Evolutionary conservation across 2,797 vertebrate species (phyloP).

Genomic region (Margarornis squamiger): DNA sequence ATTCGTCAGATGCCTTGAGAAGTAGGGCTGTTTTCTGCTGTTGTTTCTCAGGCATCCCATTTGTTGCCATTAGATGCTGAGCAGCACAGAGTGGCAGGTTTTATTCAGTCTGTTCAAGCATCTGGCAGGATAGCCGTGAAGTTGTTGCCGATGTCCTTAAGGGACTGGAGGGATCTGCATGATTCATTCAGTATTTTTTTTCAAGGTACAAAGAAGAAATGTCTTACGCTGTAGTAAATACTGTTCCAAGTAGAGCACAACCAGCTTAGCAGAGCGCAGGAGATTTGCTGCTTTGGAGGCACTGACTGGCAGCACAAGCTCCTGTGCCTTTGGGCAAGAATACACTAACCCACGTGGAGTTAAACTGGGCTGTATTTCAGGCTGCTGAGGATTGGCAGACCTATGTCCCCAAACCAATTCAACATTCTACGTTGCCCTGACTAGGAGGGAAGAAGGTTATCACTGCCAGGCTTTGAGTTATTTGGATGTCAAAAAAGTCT

Average conservation of each 20-base stretch:
- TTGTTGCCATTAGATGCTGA: background rate
- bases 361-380: background rate
- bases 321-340: background rate
- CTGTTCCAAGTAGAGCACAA: slow-evolving; percentile 18
- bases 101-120: slow-evolving; percentile 46
- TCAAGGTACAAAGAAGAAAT: slow-evolving; percentile 19
- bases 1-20: background rate
- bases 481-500: background rate
- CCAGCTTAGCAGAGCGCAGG: background rate
- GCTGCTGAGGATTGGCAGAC: background rate
- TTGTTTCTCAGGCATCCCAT: slow-evolving; percentile 2
- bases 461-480: background rate
- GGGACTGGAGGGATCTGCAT: slow-evolving; percentile 31
- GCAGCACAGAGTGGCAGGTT: slow-evolving; percentile 19
- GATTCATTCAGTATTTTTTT: slow-evolving; percentile 54
- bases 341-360: background rate
- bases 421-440: background rate
- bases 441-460: background rate
- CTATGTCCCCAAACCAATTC: background rate
- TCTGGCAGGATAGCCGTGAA: slow-evolving; percentile 42
- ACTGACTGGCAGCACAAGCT: background rate
- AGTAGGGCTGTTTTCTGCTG: background rate
- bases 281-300: slow-evolving; percentile 4
- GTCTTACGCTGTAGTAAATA: slow-evolving; percentile 3
- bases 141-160: slow-evolving; percentile 45